Evolutionary conservation across 2,113 vertebrate species (phyloP), one percentile per base, ranked within the genome.

Genomic region (Opisthocomus hoazin): DNA sequence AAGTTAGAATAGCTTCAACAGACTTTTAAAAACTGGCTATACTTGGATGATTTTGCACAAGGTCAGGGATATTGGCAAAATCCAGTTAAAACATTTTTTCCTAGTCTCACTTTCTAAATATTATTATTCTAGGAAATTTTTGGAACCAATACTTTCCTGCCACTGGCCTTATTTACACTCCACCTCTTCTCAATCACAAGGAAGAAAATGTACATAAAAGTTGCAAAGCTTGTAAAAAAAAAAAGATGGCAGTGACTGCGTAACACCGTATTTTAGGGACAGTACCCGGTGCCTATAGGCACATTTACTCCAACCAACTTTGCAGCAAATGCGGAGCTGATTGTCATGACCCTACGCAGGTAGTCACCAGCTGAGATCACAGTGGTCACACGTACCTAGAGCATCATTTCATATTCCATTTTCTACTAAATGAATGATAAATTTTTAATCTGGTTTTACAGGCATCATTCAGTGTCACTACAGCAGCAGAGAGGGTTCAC

Each of bases 341-440:
- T 24, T 51, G 17, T 5, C 3, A 3, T 29, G 68, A 41, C 29
- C 24, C 46, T 8, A 2, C 4, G 77, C 78, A 66, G 61, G 60
- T 4, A 23, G 34, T n/a, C n/a, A 12, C 16, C 48, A 5, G 4
- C 51, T 30, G 43, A 48, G 73, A 46, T 18, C 37, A 11, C 64
- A 43, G 32, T 1, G 24, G 7, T 15, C 70, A n/a, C 64, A 8
- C 43, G 4, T 2, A 75, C 54, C 51, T 20, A 24, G 0, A 0
- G 57, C 14, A 46, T 57, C 57, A 16, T 70, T 78, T 77, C 73
- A 10, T 21, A 66, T 58, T 75, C 69, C 48, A 54, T 84, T 81
- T 89, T n/a, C 56, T 60, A 5, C 51, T 30, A 46, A 77, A 80
- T 4, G 46, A 74, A 27, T 29, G 45, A 50, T 39, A 17, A 17